Evolutionary conservation across 2,888 invertebrate genomes (phyloP), one percentile per base, ranked within the genome.

Genomic region (Rhimphoctona megacephalus): DNA sequence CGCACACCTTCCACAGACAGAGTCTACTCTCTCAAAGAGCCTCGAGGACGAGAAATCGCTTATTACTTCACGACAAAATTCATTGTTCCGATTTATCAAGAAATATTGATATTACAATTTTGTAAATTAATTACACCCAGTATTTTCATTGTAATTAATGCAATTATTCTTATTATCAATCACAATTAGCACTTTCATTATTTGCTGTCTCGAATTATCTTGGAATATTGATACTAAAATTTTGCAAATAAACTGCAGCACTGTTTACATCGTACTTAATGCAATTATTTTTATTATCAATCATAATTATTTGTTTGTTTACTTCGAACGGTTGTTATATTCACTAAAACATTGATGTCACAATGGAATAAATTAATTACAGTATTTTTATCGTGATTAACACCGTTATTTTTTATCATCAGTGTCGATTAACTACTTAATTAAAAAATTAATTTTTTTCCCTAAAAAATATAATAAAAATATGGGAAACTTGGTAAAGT

Each of bases 51-150:
- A 79, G 57, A 70, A 79, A 79, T 57, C 14, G 33, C 36, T 36
- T 36, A 78, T 67, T 78, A 67, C 54, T 78, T 67, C n/a, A 36
- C 49, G 36, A 78, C 46, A 49, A 66, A 66, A 22, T 77, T 64
- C 43, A 77, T 66, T 36, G 25, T 36, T 30, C 30, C 36, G 49
- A 66, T 49, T 66, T 22, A 49, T 33, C 22, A 30, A 46, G 64
- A 30, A n/a, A 64, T 64, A 76, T 30, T 46, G 19, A 46, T 3
- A 19, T 76, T n/a, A 72, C 7, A n/a, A 49, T 72, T 49, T 70
- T 25, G 14, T 19, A 25, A 61, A 17, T 61, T 30, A 61, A 30
- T 61, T 61, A 30, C 61, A 1, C 7, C 61, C 30, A 17, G 17
- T 30, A 14, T 3, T 57, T 25, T 4, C 57, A 14, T 14, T 14